Conservation (phyloP, 2,113 vertebrate genomes). For the Gymnorhina tibicen region DNA sequence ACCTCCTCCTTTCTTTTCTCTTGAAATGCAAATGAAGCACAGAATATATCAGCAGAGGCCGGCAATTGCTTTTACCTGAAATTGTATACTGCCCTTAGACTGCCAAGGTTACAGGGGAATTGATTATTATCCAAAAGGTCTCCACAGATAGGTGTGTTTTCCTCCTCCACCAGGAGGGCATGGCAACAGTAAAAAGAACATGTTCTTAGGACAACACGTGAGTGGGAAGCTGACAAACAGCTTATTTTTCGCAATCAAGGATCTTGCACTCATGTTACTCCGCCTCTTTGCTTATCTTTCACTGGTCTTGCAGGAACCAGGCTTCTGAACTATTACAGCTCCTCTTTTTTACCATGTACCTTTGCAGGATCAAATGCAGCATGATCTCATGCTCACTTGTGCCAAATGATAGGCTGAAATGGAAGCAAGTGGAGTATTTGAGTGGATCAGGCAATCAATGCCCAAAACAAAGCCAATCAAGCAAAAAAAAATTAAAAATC, state of each 20-base stretch:
- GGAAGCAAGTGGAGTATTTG: background rate
- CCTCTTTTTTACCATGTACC: background rate
- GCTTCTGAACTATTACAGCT: background rate
- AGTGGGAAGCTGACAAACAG: background rate
- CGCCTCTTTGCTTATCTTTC: background rate
- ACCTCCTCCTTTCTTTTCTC: background rate
- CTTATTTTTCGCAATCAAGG: background rate
- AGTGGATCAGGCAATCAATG: background rate
- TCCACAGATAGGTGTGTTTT: background rate
- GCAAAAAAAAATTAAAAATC: background rate
- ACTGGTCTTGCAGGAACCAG: background rate
- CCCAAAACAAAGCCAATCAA: background rate
- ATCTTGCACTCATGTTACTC: background rate
- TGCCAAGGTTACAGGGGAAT: background rate
- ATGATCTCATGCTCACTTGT: background rate
- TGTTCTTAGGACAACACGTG: rapidly evolving
- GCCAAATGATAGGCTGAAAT: background rate
- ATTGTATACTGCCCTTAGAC: background rate
- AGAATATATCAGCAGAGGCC: background rate
- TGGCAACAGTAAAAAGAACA: background rate
- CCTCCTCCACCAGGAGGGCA: background rate
- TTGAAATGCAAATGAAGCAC: background rate
- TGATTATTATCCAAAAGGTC: background rate
- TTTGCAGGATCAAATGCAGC: background rate
- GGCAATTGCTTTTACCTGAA: background rate